These are phyloP conservation scores for Fissipunctia ypsillon DNA, from an alignment of 2,888 invertebrate species.

Conservation along the genomic window DNA sequence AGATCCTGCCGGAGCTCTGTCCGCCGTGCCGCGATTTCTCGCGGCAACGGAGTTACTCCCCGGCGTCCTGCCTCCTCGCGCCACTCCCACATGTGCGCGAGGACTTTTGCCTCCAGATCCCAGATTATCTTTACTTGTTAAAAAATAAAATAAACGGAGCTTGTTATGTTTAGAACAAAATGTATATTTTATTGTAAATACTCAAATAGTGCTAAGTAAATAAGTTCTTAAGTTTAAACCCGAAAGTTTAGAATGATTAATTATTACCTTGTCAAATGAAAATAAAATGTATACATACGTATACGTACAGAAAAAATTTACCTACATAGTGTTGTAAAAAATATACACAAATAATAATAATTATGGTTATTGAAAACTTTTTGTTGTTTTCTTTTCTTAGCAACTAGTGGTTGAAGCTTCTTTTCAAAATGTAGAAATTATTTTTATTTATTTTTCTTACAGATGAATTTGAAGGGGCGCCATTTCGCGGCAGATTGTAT, in stretches of 20 bases:
- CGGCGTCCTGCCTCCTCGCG: no score
- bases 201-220: constrained; percentile 10
- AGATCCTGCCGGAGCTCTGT: no score
- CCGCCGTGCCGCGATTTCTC: no score
- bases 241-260: neutral
- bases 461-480: constrained; percentile 63
- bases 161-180: constrained; percentile 3
- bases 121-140: neutral
- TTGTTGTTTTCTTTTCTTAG: constrained; percentile 10
- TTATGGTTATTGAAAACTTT: neutral
- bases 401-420: neutral
- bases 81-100: no score
- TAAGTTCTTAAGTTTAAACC: neutral
- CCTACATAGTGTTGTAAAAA: constrained; percentile 1
- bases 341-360: constrained; percentile 5
- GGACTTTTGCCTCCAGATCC: no score
- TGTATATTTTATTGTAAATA: constrained; percentile 18
- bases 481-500: constrained; percentile 72
- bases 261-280: neutral
- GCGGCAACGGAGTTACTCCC: no score
- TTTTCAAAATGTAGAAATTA: constrained; percentile 4
- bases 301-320: neutral
- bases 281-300: no score
- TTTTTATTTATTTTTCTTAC: constrained; percentile 64
- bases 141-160: neutral